Percentiles rank a stretch among this genome's conserved stretches.
Evolutionary conservation across 2,113 vertebrate species (phyloP).

Genomic region (Cololabis saira): DNA sequence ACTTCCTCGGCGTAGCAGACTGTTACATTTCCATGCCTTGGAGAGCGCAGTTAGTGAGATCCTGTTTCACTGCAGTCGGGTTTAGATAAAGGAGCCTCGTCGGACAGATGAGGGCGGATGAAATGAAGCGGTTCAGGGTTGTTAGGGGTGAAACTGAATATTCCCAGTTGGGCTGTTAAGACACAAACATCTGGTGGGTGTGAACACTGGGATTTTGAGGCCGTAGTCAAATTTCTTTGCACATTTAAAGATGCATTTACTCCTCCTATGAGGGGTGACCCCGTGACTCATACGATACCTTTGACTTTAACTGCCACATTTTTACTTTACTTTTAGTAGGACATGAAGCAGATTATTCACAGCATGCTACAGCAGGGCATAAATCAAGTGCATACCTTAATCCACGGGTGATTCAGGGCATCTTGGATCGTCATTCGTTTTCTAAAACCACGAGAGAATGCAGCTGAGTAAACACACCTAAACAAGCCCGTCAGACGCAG

Average conservation of each 20-base stretch:
- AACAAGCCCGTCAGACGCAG: constrained; percentile 8
- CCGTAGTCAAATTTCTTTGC: constrained; percentile 6
- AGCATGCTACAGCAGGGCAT: constrained; percentile 42
- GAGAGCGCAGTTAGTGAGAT: constrained; percentile 24
- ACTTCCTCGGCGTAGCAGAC: constrained; percentile 11
- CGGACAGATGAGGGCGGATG: background rate
- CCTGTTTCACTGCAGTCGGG: background rate
- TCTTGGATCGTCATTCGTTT: constrained; percentile 92
- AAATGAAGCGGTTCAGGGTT: background rate
- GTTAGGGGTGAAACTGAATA: background rate
- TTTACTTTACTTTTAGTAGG: background rate
- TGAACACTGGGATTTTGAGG: constrained; percentile 11
- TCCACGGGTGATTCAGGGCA: constrained; percentile 93
- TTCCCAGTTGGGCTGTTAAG: background rate
- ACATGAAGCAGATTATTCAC: background rate
- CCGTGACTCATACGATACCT: background rate
- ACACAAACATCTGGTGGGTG: constrained; percentile 7
- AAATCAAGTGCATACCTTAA: constrained; percentile 84
- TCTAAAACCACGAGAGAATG: constrained; percentile 76
- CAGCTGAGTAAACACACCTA: constrained; percentile 49
- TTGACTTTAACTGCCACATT: background rate
- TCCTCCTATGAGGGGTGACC: background rate
- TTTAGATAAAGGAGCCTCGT: constrained; percentile 11
- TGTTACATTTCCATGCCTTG: constrained; percentile 48
- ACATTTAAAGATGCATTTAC: constrained; percentile 6